These are phyloP conservation scores for Mesocricetus auratus DNA, from an alignment of 2,113 vertebrate species.

Conservation along the genomic window DNA sequence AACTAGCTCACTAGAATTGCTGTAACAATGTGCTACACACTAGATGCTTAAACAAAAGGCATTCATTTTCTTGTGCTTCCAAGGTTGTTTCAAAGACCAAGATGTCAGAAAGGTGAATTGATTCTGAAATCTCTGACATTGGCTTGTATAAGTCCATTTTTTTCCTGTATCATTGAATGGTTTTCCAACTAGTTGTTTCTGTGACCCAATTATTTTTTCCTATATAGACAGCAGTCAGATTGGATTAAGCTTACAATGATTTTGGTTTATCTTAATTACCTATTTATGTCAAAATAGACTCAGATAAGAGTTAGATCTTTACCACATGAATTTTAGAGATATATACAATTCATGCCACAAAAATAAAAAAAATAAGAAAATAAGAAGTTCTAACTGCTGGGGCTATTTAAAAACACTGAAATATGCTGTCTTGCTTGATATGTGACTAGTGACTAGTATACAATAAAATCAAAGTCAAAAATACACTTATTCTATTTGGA, in stretches of 20 bases:
- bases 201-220: background rate
- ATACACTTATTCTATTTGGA: background rate
- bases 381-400: background rate
- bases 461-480: background rate
- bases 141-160: background rate
- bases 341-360: background rate
- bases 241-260: background rate
- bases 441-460: background rate
- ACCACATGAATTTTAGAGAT: background rate
- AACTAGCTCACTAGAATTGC: background rate
- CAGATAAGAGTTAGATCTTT: background rate
- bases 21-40: background rate
- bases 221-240: background rate
- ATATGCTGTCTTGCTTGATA: background rate
- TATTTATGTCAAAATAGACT: background rate
- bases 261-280: background rate
- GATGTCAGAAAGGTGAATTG: background rate
- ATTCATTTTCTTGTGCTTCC: background rate
- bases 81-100: background rate
- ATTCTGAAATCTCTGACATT: background rate
- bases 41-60: background rate
- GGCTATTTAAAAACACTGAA: background rate
- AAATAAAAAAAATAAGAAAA: background rate
- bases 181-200: background rate
- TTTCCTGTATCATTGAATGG: background rate